Percentiles rank a stretch among this genome's conserved stretches.
Conservation (phyloP, 2,113 vertebrate genomes). For the Nesoenas mayeri region DNA sequence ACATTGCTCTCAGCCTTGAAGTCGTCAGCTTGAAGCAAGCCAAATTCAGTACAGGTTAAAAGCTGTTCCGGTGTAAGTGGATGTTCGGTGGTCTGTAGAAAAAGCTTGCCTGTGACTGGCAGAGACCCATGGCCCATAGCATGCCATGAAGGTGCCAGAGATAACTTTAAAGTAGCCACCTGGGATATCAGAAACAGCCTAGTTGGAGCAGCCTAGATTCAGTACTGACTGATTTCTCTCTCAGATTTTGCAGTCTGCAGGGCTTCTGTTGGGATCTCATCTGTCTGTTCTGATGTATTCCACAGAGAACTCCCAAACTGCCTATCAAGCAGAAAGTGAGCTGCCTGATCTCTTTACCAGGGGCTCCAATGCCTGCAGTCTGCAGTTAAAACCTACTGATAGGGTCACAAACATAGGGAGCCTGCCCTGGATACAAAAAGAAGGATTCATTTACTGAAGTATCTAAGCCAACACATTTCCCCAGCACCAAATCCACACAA, state of each 20-base stretch:
- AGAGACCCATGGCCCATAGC: accelerated
- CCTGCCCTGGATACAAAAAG: neutral
- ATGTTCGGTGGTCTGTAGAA: neutral
- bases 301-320: neutral
- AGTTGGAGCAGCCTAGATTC: neutral
- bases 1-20: slow-evolving; percentile 26
- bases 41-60: slow-evolving; percentile 13
- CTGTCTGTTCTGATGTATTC: neutral
- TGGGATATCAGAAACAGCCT: neutral
- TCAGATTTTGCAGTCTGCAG: neutral
- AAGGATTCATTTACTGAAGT: neutral
- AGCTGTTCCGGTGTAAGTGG: slow-evolving; percentile 7
- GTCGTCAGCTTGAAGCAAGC: neutral
- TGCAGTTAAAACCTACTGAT: neutral
- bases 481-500: neutral
- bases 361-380: neutral
- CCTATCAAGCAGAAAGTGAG: neutral
- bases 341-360: neutral
- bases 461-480: neutral
- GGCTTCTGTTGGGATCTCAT: neutral
- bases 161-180: neutral
- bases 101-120: neutral
- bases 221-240: neutral
- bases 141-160: neutral
- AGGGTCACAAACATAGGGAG: neutral